Percentiles rank a stretch among this genome's conserved stretches.
phyloP scores from a whole-genome alignment of 2,797 vertebrate species.

The Propithecus perrieri region DNA sequence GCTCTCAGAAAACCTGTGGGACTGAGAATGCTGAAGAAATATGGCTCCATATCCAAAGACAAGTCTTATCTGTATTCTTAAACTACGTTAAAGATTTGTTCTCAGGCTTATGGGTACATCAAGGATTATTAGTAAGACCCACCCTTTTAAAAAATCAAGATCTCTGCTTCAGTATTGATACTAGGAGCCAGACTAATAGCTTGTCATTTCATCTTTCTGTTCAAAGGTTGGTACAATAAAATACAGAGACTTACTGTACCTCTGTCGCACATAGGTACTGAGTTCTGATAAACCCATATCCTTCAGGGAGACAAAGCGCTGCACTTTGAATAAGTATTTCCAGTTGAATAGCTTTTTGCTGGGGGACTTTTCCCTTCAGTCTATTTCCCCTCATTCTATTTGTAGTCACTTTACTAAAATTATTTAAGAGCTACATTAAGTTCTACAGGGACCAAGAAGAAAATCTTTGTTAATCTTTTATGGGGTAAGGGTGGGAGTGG shows the following conservation, averaged over 20 bases:
- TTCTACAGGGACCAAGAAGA: constrained; percentile 17
- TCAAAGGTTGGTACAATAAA: background rate
- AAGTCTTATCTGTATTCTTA: background rate
- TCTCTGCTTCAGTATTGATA: background rate
- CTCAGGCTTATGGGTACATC: background rate
- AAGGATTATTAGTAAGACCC: constrained; percentile 4
- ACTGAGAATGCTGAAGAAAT: constrained; percentile 43
- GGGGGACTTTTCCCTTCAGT: background rate
- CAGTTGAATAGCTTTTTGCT: background rate
- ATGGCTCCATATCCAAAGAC: background rate
- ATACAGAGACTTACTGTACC: background rate
- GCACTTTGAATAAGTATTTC: background rate
- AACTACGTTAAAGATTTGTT: constrained; percentile 42
- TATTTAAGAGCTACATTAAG: constrained; percentile 8
- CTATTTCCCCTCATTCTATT: background rate
- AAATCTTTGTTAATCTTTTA: constrained; percentile 41
- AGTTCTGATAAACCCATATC: background rate
- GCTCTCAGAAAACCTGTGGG: background rate
- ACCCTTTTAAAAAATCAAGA: background rate
- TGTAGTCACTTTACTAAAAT: constrained; percentile 40
- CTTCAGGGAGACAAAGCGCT: background rate
- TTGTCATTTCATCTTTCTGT: constrained; percentile 31
- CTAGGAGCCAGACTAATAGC: background rate
- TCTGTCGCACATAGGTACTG: background rate
- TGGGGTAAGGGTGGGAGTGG: background rate